Base-by-base conservation (phyloP, 1,140 invertebrate genomes). In the Drosophila prosaltans region DNA sequence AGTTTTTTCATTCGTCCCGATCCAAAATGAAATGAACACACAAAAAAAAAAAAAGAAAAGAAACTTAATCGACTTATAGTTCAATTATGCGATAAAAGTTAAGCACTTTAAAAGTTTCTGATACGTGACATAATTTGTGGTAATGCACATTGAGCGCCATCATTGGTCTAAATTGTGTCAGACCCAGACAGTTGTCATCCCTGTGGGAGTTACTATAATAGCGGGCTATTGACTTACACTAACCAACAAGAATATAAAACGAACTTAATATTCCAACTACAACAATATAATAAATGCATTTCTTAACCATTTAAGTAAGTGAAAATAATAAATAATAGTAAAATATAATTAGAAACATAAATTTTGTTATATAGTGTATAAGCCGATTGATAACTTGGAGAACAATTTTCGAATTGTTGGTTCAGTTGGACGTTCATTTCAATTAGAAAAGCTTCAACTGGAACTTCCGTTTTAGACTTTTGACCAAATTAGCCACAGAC, bases 121-220 rank as follows among this genome's bases (percentile, higher is more conserved):
- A 54, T 80, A 88, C 84, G 84, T 88, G 84, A 88, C 85, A 88
- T 84, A 88, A 89, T 88, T 88, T 88, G 80, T 69, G 77, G 72
- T 84, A 81, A 88, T 88, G 74, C 61, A 68, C 68, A 78, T 69
- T 76, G 68, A 70, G 59, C 57, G 71, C 65, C 51, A 71, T 24
- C 32, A 63, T 45, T 30, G 67, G 30, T n/a, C 48, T 11, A 55
- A 74, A 66, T 74, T 73, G 57, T 43, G 28, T 26, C 45, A 26
- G 45, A 26, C 21, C 1, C 73, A 57, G 73, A 70, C 75, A 78
- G 11, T 51, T 65, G n/a, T 5, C 7, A 10, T 39, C 30, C 54
- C 28, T n/a, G 30, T 61, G 45, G 5, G 32, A 32, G 28, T 30
- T 4, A 30, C 28, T 30, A 30, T 30, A 30, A 2, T 30, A 30